Base-by-base conservation (phyloP, 2,797 vertebrate genomes). In the Heterohyrax brucei region DNA sequence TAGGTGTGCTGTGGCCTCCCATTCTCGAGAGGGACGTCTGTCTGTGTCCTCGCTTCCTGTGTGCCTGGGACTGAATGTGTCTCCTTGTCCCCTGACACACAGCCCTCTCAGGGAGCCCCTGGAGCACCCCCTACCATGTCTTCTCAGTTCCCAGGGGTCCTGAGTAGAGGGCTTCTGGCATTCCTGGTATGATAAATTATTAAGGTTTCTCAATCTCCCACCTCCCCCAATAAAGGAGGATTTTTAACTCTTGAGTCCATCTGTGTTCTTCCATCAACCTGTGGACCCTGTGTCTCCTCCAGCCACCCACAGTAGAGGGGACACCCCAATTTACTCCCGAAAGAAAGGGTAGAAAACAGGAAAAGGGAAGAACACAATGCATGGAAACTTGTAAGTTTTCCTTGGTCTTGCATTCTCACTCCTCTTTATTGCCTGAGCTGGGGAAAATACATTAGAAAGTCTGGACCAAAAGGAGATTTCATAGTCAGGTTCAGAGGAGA, bases 181-280 rank as follows among this genome's bases (percentile, higher is more conserved):
- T 28, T 91, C 89, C 53, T 72, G 6, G 0, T 10, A 30, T 93
- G 61, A 96, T 98, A 98, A 98, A 21, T 98, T 98, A 98, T 98
- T 97, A 66, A 66, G 33, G 53, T 87, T 91, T 83, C 73, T 91
- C 73, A 86, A 61, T 70, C 82, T 92, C 89, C 66, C 48, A 89
- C 84, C 30, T 26, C 10, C 14, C 19, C 76, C 75, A 97, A 33
- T 98, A 97, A 97, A 98, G 82, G 96, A 95, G 72, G 76, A 91
- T 97, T 97, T 97, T 62, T 97, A 97, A 95, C 8, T 84, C 33
- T 82, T 1, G 72, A 70, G 76, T 95, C 80, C 22, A 5, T 28
- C 44, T 62, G n/a, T 44, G 19, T 7, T 48, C 33, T 80, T 68
- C 87, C 33, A 9, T 66, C 44, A 30, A 4, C 8, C 59, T 5